phyloP scores from a whole-genome alignment of 2,113 vertebrate genomes.

The Oryzias melastigma region DNA sequence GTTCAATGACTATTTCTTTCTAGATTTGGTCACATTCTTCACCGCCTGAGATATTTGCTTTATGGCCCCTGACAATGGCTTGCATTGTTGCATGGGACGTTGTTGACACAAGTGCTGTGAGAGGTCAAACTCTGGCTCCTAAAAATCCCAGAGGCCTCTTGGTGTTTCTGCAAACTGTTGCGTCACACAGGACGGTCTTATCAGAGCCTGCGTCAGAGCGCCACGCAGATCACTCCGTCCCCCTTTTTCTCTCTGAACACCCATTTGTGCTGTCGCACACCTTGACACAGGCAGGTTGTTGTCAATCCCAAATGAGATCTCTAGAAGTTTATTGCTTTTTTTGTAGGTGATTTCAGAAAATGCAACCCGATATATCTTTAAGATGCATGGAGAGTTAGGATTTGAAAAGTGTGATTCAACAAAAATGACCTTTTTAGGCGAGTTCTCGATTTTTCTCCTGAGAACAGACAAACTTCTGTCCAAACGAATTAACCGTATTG shows the following conservation, averaged over 20 bases:
- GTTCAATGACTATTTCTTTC: background rate
- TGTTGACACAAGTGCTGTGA: slow-evolving; percentile 50
- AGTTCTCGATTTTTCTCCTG: too few species aligned
- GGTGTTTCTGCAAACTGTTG: slow-evolving; percentile 58
- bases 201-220: slow-evolving; percentile 68
- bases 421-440: background rate
- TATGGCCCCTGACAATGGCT: slow-evolving; percentile 32
- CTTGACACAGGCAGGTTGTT: slow-evolving; percentile 26
- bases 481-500: slow-evolving; percentile 24
- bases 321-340: background rate
- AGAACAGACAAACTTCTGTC: slow-evolving; percentile 14
- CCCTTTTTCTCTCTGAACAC: slow-evolving; percentile 38
- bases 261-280: slow-evolving; percentile 20
- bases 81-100: slow-evolving; percentile 35
- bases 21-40: slow-evolving; percentile 8
- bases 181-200: slow-evolving; percentile 67
- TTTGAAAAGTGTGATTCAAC: slow-evolving; percentile 21
- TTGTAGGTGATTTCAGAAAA: slow-evolving; percentile 14
- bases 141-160: slow-evolving; percentile 62
- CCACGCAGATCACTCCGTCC: slow-evolving; percentile 45
- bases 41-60: slow-evolving; percentile 24
- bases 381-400: slow-evolving; percentile 12
- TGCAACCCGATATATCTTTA: slow-evolving; percentile 11
- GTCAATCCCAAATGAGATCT: slow-evolving; percentile 2
- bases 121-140: slow-evolving; percentile 69